Evolutionary conservation across 2,888 invertebrate genomes (phyloP).

Genomic region (Drosophila trichaetosa): DNA sequence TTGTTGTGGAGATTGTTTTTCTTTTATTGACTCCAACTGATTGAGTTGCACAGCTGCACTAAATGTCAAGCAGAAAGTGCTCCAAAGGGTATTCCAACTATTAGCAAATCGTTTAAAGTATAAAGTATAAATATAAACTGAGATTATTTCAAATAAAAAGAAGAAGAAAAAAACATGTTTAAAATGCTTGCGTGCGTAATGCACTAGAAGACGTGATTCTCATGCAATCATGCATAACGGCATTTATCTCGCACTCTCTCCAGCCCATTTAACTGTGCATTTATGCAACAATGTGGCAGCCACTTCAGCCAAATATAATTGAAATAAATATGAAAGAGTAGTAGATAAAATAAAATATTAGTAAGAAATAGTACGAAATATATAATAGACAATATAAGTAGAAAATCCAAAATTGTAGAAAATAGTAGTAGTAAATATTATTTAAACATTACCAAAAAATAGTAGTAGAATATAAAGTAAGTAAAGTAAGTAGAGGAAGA

Average conservation of each 20-base stretch:
- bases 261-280: not conserved
- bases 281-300: not conserved
- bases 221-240: constrained; percentile 4
- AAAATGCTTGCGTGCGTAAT: not conserved
- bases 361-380: too few species aligned
- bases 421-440: not conserved
- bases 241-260: not conserved
- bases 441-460: not conserved
- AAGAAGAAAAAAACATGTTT: not conserved
- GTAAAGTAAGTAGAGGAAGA: too few species aligned
- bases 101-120: not conserved
- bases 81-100: not conserved
- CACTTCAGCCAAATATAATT: not conserved
- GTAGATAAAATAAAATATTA: not conserved
- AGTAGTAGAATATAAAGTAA: not conserved
- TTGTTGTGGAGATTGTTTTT: constrained; percentile 4
- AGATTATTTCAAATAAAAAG: not conserved
- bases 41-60: constrained; percentile 31
- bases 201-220: not conserved
- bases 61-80: constrained; percentile 11
- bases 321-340: not conserved
- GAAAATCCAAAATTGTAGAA: not conserved
- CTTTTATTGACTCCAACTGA: constrained; percentile 20
- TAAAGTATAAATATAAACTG: not conserved
- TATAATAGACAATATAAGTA: too few species aligned